Base-by-base conservation (phyloP, 2,113 vertebrate genomes). In the Elanoides forficatus region DNA sequence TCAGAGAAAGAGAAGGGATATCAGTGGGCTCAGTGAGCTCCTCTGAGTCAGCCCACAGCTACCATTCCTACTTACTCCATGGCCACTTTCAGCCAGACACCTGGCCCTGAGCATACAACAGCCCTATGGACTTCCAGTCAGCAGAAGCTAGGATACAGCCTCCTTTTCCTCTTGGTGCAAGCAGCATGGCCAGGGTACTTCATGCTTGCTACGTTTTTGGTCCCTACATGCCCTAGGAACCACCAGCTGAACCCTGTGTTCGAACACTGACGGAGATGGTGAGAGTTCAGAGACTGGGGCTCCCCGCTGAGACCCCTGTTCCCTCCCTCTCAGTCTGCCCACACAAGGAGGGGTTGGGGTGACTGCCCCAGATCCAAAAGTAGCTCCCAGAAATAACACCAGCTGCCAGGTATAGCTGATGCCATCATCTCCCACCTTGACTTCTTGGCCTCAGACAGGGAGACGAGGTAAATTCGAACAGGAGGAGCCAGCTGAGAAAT, bases 81-180 rank as follows among this genome's bases (percentile, higher is more conserved):
- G 9, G 20, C 29, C 26, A 14, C 34, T 55, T 66, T 45, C 71
- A 47, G 32, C 20, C 34, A 50, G 60, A 66, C 11, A 48, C 21
- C 26, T 1, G 1, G 11, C 15, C 43, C 40, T 26, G 55, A 21
- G 36, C 0, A 0, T 32, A 19, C 16, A 56, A 42, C 0, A 0
- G 38, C 32, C 6, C 36, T 38, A 4, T 6, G 10, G 56, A 56
- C n/a, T 47, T 66, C 34, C 30, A 42, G 0, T 23, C 34, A n/a
- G 21, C 20, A 65, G 26, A 73, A 50, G 38, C 59, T 34, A 53
- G 30, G 25, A 70, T 73, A 47, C 23, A 65, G 29, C 10, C 34
- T 68, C 53, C 42, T 87, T 63, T 43, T 84, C 18, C 29, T 75
- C 38, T 48, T 30, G 43, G 42, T 23, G 47, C 47, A 63, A 84